phyloP scores from a whole-genome alignment of 2,797 vertebrate species.

The Setipinna tenuifilis region DNA sequence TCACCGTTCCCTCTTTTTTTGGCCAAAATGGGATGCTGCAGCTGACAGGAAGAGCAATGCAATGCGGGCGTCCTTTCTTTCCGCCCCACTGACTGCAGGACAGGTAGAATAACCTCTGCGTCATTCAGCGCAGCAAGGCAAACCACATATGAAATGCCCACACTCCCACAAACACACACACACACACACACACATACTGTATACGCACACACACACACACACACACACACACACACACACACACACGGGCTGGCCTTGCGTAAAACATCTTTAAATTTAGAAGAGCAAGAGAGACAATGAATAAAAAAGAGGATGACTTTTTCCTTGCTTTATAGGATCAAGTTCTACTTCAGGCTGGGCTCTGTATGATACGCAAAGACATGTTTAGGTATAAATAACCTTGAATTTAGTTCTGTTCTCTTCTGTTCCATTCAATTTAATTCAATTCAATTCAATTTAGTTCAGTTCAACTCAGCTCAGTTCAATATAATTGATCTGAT shows the following conservation, averaged over 20 bases:
- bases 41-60: background rate
- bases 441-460: no score
- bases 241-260: background rate
- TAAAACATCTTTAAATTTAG: no score
- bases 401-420: background rate
- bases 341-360: no score
- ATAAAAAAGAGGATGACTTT: no score
- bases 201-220: conserved; percentile 41
- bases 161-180: background rate
- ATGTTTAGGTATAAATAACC: no score
- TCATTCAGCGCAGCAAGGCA: conserved; percentile 50
- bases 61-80: background rate
- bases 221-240: conserved; percentile 30
- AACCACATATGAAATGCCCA: conserved; percentile 27
- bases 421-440: no score
- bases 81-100: background rate
- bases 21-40: background rate
- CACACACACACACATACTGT: background rate
- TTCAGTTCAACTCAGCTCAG: no score
- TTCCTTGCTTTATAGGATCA: no score
- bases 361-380: no score
- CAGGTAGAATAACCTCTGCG: background rate
- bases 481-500: no score
- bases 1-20: background rate
- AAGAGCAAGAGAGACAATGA: no score